Evolutionary conservation across 2,113 vertebrate genomes (phyloP), one percentile per base, ranked within the genome.

Genomic region (Dendropsophus ebraccatus): DNA sequence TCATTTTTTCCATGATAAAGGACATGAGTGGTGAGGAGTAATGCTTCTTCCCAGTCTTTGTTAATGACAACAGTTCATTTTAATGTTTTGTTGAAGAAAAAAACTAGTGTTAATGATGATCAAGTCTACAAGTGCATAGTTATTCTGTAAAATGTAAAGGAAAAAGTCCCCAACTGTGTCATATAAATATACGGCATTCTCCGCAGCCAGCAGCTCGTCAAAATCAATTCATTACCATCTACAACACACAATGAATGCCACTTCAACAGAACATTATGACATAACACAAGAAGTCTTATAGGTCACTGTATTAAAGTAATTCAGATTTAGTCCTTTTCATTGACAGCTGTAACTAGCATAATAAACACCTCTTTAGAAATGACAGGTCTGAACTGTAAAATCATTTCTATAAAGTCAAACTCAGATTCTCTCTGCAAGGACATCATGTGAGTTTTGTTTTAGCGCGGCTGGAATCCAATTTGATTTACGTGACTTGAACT

Each of bases 281-380:
- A 0, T 88, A 90, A 83, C 88, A 87, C 75, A 88, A 90, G 87
- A 88, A 90, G 89, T 90, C 65, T 30, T 87, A 45, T 0, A 0
- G 87, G 86, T 90, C 89, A 89, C 87, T 90, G 86, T 82, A 89
- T 90, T 89, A 80, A 78, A 86, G 78, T 45, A 54, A 84, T 60
- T 82, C 79, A 90, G 88, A 90, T 90, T 92, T 90, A 88, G 88
- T 90, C 87, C 85, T 90, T 91, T 91, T 89, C 87, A 75, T 87
- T 87, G 84, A 89, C 82, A 89, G 91, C 88, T 88, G 90, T 90
- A 92, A 90, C 90, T 88, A 88, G 91, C 90, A 89, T 88, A 87
- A 92, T 87, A 89, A 89, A 91, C 89, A 89, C 87, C 90, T 89
- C 76, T 90, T 91, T 91, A 90, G 81, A 89, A 92, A 89, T 88